These are phyloP conservation scores for Corythornis cristatus DNA, from an alignment of 2,113 vertebrate genomes.

Conservation along the genomic window DNA sequence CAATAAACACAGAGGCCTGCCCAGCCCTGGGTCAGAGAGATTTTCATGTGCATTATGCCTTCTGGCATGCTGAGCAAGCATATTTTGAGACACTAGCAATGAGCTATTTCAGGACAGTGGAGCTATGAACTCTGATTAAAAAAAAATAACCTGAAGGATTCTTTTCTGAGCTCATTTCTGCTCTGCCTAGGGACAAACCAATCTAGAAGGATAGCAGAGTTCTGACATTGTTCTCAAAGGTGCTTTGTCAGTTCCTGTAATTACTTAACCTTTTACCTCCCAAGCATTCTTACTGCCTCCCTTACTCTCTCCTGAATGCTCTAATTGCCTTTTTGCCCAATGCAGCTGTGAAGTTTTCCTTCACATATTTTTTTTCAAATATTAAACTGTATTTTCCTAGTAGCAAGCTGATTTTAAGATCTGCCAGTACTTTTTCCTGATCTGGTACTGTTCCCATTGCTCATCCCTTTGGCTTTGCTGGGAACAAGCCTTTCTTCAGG, in stretches of 20 bases:
- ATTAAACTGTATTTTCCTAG: background rate
- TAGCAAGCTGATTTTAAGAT: background rate
- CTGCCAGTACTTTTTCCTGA: background rate
- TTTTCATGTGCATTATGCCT: background rate
- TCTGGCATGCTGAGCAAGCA: slow-evolving; percentile 29
- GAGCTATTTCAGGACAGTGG: background rate
- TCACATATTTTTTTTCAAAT: background rate
- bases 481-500: background rate
- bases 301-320: background rate
- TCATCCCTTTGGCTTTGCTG: background rate
- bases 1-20: background rate
- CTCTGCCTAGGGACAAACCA: background rate
- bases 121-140: background rate
- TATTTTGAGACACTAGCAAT: background rate
- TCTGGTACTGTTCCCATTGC: background rate
- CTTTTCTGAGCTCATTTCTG: background rate
- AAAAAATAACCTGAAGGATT: background rate
- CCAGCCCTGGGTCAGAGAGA: background rate
- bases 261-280: background rate
- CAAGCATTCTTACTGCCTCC: background rate
- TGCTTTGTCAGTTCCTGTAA: slow-evolving; percentile 10
- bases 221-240: slow-evolving; percentile 22
- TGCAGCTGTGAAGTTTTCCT: background rate
- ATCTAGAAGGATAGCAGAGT: background rate
- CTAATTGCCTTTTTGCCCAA: background rate